Evolutionary conservation across 2,797 vertebrate species (phyloP), one percentile per base, ranked within the genome.

Genomic region (Helicolenus hilgendorfi): DNA sequence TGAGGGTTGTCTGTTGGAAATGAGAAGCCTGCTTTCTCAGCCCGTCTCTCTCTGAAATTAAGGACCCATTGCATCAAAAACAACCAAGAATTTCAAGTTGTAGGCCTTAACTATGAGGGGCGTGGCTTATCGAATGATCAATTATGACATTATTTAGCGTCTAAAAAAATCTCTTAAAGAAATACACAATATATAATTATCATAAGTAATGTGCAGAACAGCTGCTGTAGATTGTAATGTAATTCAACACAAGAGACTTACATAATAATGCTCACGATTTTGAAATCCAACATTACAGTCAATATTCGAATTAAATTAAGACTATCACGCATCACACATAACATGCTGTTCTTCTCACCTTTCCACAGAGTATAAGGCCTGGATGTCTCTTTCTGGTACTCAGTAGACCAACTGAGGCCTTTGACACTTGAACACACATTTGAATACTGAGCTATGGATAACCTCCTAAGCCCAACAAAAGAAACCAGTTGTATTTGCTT

Each of bases 391-490:
- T 29, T 38, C 20, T 69, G 13, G 31, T 22, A 7, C 7, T n/a
- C 56, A 8, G 20, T 1, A 1, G 18, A 18, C 8, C 27, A 24
- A 7, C 33, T 22, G 33, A 8, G 4, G 26, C 55, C 7, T 53
- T 36, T 55, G 24, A 29, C 14, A 20, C 24, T 22, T 41, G 3
- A 35, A 35, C 38, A 18, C 18, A 33, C 6, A 73, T 29, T 3
- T 56, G 10, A 63, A 55, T 53, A 8, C 15, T 26, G 24, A 11
- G 10, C 98, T 5, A 8, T 45, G 13, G 3, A 53, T 27, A 14
- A 26, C 6, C 15, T 31, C 27, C 2, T 13, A 13, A 74, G 13
- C 2, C 10, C n/a, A 74, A 60, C n/a, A 20, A 60, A 36, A 69
- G 5, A 36, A 81, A 49, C 72, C 63, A 62, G 77, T 56, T 55